Base-by-base conservation (phyloP, 2,113 vertebrate genomes). In the Pelmatolapia mariae region DNA sequence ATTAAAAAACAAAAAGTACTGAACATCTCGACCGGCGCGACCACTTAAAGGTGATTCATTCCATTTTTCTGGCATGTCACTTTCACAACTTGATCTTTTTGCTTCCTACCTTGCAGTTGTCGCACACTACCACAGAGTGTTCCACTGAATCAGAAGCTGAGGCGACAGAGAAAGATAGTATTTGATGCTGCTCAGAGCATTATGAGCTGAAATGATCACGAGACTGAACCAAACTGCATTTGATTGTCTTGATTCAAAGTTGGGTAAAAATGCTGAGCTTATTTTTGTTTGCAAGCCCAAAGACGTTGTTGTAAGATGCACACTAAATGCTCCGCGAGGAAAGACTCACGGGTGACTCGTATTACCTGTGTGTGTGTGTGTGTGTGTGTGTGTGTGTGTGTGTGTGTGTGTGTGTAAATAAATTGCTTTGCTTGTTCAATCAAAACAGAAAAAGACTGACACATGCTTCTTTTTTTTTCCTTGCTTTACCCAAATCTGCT, bases 341-440 rank as follows among this genome's bases (percentile, higher is more conserved):
- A 85, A 84, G 80, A 85, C 87, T 91, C 78, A 81, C 85, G 87
- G 90, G 88, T 71, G 19, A 90, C 76, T 88, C 29, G 40, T 73
- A 73, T 82, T 83, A 81, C 82, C 86, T 63, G 89, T 93, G 86
- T 89, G 90, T 89, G 13, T 92, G 83, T 89, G 90, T 85, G 92
- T 91, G 9, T 11, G n/a, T 8, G 7, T 1, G 50, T 91, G 85
- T 87, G 90, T 85, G 91, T 89, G 45, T 8, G 45, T 8, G 19
- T 10, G 53, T 52, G 88, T 91, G 86, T 89, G 90, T 88, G 90
- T 91, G 86, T 96, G 95, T 97, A 94, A 94, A 96, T 96, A 96
- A 95, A 94, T 84, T 90, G 91, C 92, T 95, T 94, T 94, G 95
- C 95, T 96, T 96, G 95, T 95, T 94, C 86, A 95, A 95, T 96